A percentile compares a stretch with the other conserved stretches of the same genome.
Conservation (phyloP, 2,113 vertebrate genomes). For the Lagopus muta region DNA sequence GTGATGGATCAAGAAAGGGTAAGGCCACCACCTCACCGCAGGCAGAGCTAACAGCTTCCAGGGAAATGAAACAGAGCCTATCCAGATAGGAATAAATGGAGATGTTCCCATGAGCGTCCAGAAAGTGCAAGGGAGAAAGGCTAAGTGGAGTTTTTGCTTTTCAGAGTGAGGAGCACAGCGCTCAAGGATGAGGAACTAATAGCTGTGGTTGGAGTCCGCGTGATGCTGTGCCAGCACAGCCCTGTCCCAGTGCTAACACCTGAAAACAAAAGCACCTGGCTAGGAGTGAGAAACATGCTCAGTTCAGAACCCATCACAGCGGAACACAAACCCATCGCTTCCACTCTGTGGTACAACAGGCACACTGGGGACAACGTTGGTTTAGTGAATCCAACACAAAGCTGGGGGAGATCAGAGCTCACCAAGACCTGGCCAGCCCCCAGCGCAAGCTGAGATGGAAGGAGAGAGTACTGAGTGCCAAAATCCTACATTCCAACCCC, state of each 20-base stretch:
- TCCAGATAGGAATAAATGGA: background rate
- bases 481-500: background rate
- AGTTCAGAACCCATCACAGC: background rate
- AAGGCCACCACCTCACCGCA: accelerated
- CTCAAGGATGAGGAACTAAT: background rate
- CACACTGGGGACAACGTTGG: background rate
- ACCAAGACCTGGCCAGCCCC: background rate
- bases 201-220: background rate
- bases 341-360: accelerated
- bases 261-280: background rate
- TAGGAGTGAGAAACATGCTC: background rate
- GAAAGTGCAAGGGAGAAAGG: background rate
- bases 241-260: no score
- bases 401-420: background rate
- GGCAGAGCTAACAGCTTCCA: background rate
- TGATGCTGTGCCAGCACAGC: no score
- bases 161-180: background rate
- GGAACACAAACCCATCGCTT: background rate
- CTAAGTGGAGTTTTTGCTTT: background rate
- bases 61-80: background rate
- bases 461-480: background rate
- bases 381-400: accelerated
- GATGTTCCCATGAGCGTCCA: background rate
- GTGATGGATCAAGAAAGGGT: accelerated
- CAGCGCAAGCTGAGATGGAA: accelerated